Conservation (phyloP, 1,140 invertebrate species). For the Samia ricini region DNA sequence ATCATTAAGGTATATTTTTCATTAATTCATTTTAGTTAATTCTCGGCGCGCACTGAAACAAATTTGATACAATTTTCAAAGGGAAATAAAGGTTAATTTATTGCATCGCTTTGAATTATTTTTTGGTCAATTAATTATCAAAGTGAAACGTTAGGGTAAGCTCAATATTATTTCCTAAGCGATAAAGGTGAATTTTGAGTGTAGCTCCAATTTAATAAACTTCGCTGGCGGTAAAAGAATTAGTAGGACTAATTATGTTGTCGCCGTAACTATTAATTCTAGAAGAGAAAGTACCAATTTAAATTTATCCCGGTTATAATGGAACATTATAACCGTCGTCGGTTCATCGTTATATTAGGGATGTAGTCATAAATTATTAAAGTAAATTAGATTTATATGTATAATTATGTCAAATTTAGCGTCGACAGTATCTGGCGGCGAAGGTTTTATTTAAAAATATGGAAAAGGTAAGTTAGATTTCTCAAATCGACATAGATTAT, state of each 20-base stretch:
- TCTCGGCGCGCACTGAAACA: background rate
- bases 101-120: background rate
- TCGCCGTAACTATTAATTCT: conserved; percentile 2
- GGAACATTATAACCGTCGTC: background rate
- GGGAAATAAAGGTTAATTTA: background rate
- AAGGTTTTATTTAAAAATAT: background rate
- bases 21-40: background rate
- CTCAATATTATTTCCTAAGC: background rate
- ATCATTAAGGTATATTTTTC: background rate
- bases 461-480: background rate
- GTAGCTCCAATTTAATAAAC: background rate
- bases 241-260: conserved; percentile 8
- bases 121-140: background rate
- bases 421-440: background rate
- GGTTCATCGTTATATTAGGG: background rate
- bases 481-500: too few relatives aligned
- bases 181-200: background rate
- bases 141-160: background rate
- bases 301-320: background rate
- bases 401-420: background rate
- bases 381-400: background rate
- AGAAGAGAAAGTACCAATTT: background rate
- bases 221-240: conserved; percentile 8
- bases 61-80: background rate
- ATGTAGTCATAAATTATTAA: background rate